Evolutionary conservation across 2,797 vertebrate genomes (phyloP), one percentile per base, ranked within the genome.

Genomic region (Poecilia gillii): DNA sequence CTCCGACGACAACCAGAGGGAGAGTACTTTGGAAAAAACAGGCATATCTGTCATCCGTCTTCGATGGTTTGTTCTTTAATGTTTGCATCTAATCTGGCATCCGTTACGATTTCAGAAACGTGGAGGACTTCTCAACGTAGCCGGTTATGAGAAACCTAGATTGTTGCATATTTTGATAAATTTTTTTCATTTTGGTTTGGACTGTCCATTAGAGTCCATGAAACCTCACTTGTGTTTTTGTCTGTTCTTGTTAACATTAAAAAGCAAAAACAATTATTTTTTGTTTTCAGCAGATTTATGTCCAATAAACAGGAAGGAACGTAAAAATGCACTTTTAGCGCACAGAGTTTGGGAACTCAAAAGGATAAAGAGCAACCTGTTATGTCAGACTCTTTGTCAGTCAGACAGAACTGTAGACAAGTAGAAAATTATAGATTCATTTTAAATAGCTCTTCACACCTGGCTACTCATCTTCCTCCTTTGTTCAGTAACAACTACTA

Each of bases 1-100:
- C 46, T 0, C 64, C 18, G 39, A 76, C 20, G 80, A 82, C 84
- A 76, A 80, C 45, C 25, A 28, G 51, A 39, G n/a, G 73, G 28
- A 8, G 39, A 73, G 81, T 72, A 46, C 57, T 73, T 14, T 6
- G 51, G 51, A 55, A 41, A 55, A 53, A 73, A 53, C 46, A 36
- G 72, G 53, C 31, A 23, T 36, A 25, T 33, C 25, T 23, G 6
- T 62, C 28, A 33, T 6, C 62, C 11, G 18, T 47, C 1, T 43
- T 74, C 6, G 1, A 14, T 74, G 11, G 1, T 66, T 66, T 66
- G 14, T 66, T 66, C 33, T 43, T 18, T n/a, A 57, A 41, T 28
- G 53, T 23, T 57, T 28, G 25, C 53, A 74, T 20, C 31, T 33
- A 33, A 16, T 76, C 62, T 41, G 20, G 20, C 31, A 39, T 31